Percentiles rank a stretch among this genome's conserved stretches.
Conservation (phyloP, 1,140 invertebrate genomes). For the Heliothis virescens region DNA sequence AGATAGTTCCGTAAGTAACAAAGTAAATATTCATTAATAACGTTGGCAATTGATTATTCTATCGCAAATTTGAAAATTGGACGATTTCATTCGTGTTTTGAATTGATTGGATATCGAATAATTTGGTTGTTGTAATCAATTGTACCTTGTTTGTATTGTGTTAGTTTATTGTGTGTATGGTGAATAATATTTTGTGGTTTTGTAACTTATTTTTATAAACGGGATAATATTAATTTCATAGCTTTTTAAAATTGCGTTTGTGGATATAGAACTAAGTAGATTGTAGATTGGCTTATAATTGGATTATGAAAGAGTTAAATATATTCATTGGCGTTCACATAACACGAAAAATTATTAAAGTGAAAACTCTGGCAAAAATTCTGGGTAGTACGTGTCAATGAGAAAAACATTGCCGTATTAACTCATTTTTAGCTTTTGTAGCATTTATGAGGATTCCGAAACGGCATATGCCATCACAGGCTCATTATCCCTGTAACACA, state of each 20-base stretch:
- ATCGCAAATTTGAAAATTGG: conserved; percentile 17
- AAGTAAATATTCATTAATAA: conserved; percentile 39
- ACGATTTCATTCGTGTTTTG: background rate
- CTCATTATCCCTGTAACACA: no score
- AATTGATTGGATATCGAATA: background rate
- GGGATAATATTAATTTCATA: no score
- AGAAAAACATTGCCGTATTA: no score
- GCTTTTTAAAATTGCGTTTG: no score
- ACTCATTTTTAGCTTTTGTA: no score
- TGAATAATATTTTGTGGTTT: background rate
- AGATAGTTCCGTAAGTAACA: conserved; percentile 15
- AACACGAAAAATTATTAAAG: background rate
- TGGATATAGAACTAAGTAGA: no score
- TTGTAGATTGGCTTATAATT: no score
- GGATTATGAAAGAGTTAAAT: background rate
- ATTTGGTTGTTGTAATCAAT: background rate
- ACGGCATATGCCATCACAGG: no score
- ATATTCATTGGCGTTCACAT: background rate
- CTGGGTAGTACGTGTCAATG: no score
- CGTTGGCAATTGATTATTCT: conserved; percentile 12
- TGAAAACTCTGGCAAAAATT: no score
- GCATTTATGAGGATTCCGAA: no score
- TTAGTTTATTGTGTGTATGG: background rate
- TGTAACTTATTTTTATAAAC: no score
- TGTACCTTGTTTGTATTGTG: background rate